Evolutionary conservation across 2,113 vertebrate genomes (phyloP), one percentile per base, ranked within the genome.

Genomic region (Paracanthobrama guichenoti): DNA sequence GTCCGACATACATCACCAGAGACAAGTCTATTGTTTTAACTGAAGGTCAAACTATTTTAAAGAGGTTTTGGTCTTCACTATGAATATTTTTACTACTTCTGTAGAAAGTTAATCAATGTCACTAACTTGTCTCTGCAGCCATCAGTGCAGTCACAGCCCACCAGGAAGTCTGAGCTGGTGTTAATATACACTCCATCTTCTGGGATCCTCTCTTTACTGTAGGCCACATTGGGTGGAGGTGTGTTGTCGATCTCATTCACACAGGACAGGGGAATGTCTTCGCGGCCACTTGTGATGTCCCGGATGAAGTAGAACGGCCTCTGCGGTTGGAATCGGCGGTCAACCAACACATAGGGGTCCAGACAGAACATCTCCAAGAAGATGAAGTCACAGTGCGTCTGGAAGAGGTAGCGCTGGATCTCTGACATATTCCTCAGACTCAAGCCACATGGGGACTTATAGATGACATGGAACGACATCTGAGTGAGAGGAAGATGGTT

Each of bases 281-380:
- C 98, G 53, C 87, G 94, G 35, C 97, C 97, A 4, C 90, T 86
- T 1, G 98, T 99, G 85, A 99, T 99, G 91, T 99, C 98, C 0
- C 92, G 90, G 82, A 98, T 97, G 91, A 97, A 99, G 90, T 98
- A 99, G 90, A 94, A 98, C 0, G 97, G 97, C 39, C 96, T 96
- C 90, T 96, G 96, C 0, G 97, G 97, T 88, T 97, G 96, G 90
- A 99, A 99, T 79, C 96, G 96, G 0, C 98, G 95, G 73, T 99
- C 97, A 86, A 99, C 98, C 71, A 99, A 93, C 84, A 99, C 98
- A 2, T 99, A 99, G 0, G 98, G 97, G 55, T 99, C 98, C 48
- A 99, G 88, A 90, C 98, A 99, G 92, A 99, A 99, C 98, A 99
- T 99, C 92, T 99, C 98, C 87, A 99, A 90, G 92, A 96, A 98